These are phyloP conservation scores for Meleagris gallopavo DNA, from an alignment of 2,113 vertebrate genomes.

Conservation along the genomic window DNA sequence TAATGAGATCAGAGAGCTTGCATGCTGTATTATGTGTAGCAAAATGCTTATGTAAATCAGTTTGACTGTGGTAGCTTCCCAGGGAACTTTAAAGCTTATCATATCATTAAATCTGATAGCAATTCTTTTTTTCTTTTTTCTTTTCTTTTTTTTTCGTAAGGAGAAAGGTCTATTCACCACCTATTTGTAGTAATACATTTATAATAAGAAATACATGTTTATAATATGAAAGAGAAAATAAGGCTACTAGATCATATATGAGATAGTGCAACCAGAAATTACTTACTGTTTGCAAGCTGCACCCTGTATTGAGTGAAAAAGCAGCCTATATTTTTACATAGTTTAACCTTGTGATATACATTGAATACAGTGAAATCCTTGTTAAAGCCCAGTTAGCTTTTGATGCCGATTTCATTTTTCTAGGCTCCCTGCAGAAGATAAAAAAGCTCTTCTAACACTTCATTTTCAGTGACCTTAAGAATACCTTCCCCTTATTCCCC, in stretches of 20 bases:
- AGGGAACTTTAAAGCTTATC: conserved; percentile 75
- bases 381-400: neutral
- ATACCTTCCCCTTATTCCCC: neutral
- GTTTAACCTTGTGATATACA: conserved; percentile 16
- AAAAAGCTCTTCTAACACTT: neutral
- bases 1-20: conserved; percentile 76
- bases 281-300: conserved; percentile 13
- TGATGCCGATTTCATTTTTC: neutral
- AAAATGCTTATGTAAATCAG: conserved; percentile 77
- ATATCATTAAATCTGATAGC: conserved; percentile 74
- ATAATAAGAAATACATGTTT: conserved; percentile 58
- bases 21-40: conserved; percentile 72
- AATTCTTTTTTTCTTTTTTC: conserved; percentile 56
- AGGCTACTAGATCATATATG: conserved; percentile 35
- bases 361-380: conserved; percentile 22
- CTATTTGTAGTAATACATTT: conserved; percentile 59
- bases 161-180: conserved; percentile 27
- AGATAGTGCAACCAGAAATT: conserved; percentile 46
- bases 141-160: too few relatives aligned
- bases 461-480: neutral
- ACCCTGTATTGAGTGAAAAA: neutral
- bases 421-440: neutral
- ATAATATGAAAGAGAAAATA: conserved; percentile 56
- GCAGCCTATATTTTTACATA: conserved; percentile 16
- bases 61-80: conserved; percentile 65